Percentiles rank a stretch among this genome's conserved stretches.
Evolutionary conservation across 2,797 vertebrate species (phyloP).

Genomic region (Percopsis omiscomaycus): DNA sequence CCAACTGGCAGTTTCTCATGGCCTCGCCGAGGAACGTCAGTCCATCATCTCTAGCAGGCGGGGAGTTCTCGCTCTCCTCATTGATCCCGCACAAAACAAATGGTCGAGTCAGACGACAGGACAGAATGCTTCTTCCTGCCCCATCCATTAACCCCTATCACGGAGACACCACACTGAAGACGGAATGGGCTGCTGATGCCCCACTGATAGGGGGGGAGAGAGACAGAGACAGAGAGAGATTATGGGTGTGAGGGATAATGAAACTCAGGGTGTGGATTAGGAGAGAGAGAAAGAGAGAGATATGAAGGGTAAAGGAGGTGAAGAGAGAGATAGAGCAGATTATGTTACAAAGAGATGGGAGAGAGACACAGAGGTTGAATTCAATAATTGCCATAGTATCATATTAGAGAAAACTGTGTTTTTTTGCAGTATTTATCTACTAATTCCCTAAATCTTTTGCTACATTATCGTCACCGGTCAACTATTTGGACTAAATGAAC

Average conservation of each 20-base stretch:
- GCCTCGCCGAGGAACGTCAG: constrained; percentile 47
- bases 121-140: constrained; percentile 68
- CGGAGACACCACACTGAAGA: constrained; percentile 56
- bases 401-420: neutral
- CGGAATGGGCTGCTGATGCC: constrained; percentile 44
- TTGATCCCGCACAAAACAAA: constrained; percentile 70
- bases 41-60: constrained; percentile 65
- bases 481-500: neutral
- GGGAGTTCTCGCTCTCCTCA: constrained; percentile 50
- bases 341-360: constrained; percentile 1
- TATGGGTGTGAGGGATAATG: too few species aligned
- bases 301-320: neutral
- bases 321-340: constrained; percentile 11
- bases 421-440: neutral
- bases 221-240: neutral
- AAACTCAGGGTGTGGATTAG: too few species aligned
- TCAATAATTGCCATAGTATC: constrained; percentile 9
- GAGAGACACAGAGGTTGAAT: neutral
- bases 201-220: constrained; percentile 47
- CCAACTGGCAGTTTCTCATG: constrained; percentile 53
- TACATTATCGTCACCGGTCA: constrained; percentile 8
- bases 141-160: constrained; percentile 68
- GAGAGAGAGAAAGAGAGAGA: neutral
- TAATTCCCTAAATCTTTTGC: constrained; percentile 1
- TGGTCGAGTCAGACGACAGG: constrained; percentile 52